Evolutionary conservation across 2,113 vertebrate genomes (phyloP).

Genomic region (Calidris pygmaea): DNA sequence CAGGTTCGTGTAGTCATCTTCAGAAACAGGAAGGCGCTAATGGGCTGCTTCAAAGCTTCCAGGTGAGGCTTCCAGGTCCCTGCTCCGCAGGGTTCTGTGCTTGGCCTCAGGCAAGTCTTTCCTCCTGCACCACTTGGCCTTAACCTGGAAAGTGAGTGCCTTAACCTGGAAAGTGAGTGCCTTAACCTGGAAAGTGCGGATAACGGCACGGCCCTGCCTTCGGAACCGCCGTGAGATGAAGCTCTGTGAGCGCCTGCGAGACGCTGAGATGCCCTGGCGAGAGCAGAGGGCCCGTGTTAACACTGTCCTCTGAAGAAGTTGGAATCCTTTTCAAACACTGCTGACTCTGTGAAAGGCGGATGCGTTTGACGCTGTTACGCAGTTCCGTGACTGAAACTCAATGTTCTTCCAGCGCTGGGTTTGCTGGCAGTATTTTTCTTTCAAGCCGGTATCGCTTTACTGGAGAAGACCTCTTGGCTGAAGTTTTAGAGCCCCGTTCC

Average conservation of each 20-base stretch:
- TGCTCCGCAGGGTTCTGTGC: background rate
- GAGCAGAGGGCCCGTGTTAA: background rate
- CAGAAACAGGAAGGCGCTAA: background rate
- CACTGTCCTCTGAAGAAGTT: too few relatives aligned
- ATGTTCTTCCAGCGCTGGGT: background rate
- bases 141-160: too few relatives aligned
- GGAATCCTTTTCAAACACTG: background rate
- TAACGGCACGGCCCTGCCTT: background rate
- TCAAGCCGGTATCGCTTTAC: background rate
- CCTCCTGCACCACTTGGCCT: rapidly evolving
- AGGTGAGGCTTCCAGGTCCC: background rate
- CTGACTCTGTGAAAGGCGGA: background rate
- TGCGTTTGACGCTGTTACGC: background rate
- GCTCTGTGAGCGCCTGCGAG: background rate
- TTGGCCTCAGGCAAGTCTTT: background rate
- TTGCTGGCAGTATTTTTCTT: background rate
- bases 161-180: too few relatives aligned
- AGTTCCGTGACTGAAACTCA: background rate
- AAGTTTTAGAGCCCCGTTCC: background rate
- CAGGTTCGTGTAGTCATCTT: rapidly evolving
- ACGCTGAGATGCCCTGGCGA: background rate
- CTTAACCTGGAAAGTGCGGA: background rate
- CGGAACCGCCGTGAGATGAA: too few relatives aligned
- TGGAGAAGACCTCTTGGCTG: slow-evolving; percentile 1
- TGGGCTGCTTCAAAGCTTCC: background rate